A percentile compares a stretch with the other conserved stretches of the same genome.
These are phyloP conservation scores for Zaprionus davidi DNA, from an alignment of 1,140 invertebrate genomes.

Conservation along the genomic window DNA sequence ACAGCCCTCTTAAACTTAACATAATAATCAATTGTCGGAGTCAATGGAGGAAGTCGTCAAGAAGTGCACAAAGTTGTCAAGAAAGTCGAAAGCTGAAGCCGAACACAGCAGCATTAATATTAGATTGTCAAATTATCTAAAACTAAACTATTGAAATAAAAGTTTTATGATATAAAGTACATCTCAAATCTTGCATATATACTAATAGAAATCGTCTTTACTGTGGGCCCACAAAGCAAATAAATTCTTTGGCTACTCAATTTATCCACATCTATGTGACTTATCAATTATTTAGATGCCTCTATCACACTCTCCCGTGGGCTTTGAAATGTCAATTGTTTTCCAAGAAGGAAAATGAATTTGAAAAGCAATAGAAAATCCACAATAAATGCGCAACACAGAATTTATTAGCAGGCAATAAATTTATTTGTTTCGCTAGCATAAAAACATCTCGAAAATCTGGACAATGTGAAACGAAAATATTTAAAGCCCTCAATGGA, in stretches of 20 bases:
- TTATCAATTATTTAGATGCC: conserved; percentile 33
- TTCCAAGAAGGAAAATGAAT: conserved; percentile 22
- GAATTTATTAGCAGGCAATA: conserved; percentile 68
- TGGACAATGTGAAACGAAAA: conserved; percentile 55
- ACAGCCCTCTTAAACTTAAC: too few relatives aligned
- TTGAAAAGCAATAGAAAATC: conserved; percentile 30
- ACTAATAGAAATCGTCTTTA: not conserved
- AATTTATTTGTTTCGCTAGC: conserved; percentile 41
- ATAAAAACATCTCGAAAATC: conserved; percentile 49
- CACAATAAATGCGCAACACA: conserved; percentile 37
- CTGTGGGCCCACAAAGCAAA: not conserved
- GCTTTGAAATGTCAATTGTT: conserved; percentile 54
- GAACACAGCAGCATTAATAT: too few relatives aligned
- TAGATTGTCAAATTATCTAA: too few relatives aligned
- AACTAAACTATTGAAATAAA: too few relatives aligned
- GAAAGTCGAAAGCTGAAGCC: too few relatives aligned
- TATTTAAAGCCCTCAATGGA: conserved; percentile 70
- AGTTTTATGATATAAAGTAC: too few relatives aligned
- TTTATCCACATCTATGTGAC: conserved; percentile 20
- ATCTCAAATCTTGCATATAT: too few relatives aligned
- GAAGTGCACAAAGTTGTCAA: too few relatives aligned
- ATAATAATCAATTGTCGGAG: too few relatives aligned
- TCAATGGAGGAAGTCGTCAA: too few relatives aligned
- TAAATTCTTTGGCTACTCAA: conserved; percentile 4
- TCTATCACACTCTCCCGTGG: not conserved